Base-by-base conservation (phyloP, 1,140 invertebrate species). In the Ephestia elutella region DNA sequence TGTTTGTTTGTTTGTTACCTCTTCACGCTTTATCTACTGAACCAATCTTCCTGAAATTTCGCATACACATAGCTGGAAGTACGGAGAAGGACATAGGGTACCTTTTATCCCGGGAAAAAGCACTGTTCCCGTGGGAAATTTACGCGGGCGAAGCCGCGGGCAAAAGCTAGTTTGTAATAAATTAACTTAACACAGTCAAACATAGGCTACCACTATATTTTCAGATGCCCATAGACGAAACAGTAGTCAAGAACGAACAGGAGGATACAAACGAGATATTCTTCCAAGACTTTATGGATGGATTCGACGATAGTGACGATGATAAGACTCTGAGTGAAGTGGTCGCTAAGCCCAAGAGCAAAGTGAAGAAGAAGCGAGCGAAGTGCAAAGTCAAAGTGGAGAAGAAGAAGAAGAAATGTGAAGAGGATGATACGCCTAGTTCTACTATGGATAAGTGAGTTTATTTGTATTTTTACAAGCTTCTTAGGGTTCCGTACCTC, bases 301-400 rank as follows among this genome's bases (percentile, higher is more conserved):
- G 56, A 0, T 75, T 76, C 28, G 65, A 76, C 20, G 79, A 81
- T 13, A 76, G 73, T 1, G 81, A 82, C 8, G 80, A 87, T 25
- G 71, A 87, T 60, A 73, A 68, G 58, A 75, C 68, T 1, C 54
- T 86, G 7, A 86, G 83, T 56, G 83, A 84, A 19, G 68, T n/a
- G n/a, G n/a, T 86, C 9, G 68, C 60, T 10, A 70, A 70, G 54
- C 54, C 57, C 13, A 74, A 75, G 25, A 50, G 17, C 49, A 75
- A 69, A 49, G 63, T 70, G 15, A 71, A 64, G 50, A 75, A 68
- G 32, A 68, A 70, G 32, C 77, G 66, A 30, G 13, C 68, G 11
- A 76, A 68, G 15, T 57, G 59, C 4, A 65, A 71, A 48, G 69
- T 67, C 28, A 68, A 64, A 48, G 74, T 62, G 56, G 50, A 62